Base-by-base conservation (phyloP, 2,113 vertebrate species). In the Cynopterus brachyotis region DNA sequence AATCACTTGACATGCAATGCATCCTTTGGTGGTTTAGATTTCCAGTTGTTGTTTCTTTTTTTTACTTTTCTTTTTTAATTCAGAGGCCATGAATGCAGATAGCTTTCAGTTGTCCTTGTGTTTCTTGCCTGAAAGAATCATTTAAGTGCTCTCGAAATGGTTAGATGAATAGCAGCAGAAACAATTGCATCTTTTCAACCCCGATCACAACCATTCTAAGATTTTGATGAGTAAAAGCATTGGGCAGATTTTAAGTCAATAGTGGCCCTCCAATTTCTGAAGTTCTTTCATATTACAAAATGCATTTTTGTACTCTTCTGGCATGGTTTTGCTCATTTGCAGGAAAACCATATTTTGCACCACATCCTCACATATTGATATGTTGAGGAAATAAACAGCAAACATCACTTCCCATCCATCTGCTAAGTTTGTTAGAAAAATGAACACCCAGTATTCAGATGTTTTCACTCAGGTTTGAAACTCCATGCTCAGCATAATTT, bases 341-440 rank as follows among this genome's bases (percentile, higher is more conserved):
- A 98, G 98, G 98, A 98, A 98, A 98, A 96, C 97, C 91, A 13
- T 98, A 98, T 98, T 98, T 98, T 98, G 97, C 90, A 98, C 97
- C 98, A 98, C 97, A 98, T 98, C 98, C 98, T 98, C 98, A 98
- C 98, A 98, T 98, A 98, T 98, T 98, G 98, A 98, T 98, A 98
- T 98, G 98, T 96, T 97, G 98, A 98, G 97, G 98, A 98, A 98
- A 98, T 98, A 98, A 98, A 98, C 98, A 98, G 98, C 97, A 98
- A 98, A 98, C 98, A 98, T 98, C 98, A 98, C 97, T 98, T 98
- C 98, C 98, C 98, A 98, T 98, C 98, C 98, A 98, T 98, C 98
- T 98, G 98, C 97, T 98, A 97, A 97, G 96, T 98, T 98, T 98
- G 98, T 97, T 98, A 98, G 95, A 97, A 97, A 98, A 98, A 98